Base-by-base conservation (phyloP, 1,140 invertebrate species). In the Holotrichia oblita region DNA sequence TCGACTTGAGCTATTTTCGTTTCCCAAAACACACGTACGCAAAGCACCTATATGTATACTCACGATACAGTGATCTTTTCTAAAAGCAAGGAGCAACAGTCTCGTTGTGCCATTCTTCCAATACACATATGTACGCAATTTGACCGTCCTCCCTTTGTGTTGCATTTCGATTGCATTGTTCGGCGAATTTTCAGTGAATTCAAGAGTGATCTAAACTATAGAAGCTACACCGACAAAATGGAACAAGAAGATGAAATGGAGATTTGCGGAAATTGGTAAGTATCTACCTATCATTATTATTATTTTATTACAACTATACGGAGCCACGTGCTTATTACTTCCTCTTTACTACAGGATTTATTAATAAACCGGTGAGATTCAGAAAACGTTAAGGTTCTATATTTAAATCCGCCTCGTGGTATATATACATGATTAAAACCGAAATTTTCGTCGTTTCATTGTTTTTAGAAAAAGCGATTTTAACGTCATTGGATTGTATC, bases 191-290 rank as follows among this genome's bases (percentile, higher is more conserved):
- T 55, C n/a, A n/a, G n/a, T n/a, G n/a, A n/a, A n/a, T n/a, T n/a
- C n/a, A n/a, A n/a, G n/a, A n/a, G n/a, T n/a, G n/a, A n/a, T n/a
- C n/a, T n/a, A n/a, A n/a, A n/a, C n/a, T n/a, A n/a, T n/a, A n/a
- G n/a, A n/a, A n/a, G n/a, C n/a, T n/a, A n/a, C n/a, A n/a, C n/a
- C n/a, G n/a, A 34, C n/a, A 80, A 44, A 72, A 84, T 84, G 83
- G 81, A 85, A 76, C 69, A 41, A n/a, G 79, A 81, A 42, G 79
- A 83, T 9, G 84, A 85, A 72, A 82, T 83, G n/a, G 84, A 85
- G 78, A 81, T 85, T 76, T 85, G 84, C 77, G 82, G 81, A 27
- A 85, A 85, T 77, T 85, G 84, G 84, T 84, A 80, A 84, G 84
- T 82, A n/a, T n/a, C n/a, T n/a, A n/a, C n/a, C n/a, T n/a, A n/a